These are phyloP conservation scores for Plutomurus gul DNA, from an alignment of 1,140 invertebrate genomes.

Conservation along the genomic window DNA sequence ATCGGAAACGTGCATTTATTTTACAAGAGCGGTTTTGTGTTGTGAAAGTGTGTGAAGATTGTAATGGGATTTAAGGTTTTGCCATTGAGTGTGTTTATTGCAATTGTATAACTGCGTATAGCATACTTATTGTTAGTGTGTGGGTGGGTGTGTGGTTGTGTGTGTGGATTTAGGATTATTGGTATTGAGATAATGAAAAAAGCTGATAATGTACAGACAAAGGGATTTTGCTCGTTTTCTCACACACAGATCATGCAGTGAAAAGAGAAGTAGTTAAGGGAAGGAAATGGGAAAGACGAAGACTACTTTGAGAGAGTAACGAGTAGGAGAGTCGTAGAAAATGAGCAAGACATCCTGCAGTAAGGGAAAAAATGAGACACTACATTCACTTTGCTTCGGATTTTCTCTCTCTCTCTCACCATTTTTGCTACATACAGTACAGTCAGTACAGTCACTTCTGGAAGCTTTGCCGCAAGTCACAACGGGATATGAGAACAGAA, in stretches of 20 bases:
- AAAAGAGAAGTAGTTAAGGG: constrained; percentile 22
- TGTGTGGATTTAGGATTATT: no score
- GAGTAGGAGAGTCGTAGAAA: constrained; percentile 4
- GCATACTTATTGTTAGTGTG: no score
- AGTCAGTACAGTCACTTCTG: no score
- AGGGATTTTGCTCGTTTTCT: constrained; percentile 4
- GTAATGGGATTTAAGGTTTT: no score
- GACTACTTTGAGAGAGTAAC: neutral
- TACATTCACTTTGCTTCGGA: neutral
- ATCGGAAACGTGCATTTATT: no score
- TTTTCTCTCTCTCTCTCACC: neutral
- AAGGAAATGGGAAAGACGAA: constrained; percentile 12
- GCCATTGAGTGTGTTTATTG: no score
- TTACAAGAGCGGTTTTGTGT: no score
- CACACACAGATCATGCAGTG: constrained; percentile 7
- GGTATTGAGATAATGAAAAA: constrained; percentile 21
- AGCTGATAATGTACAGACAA: constrained; percentile 18
- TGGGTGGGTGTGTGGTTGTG: no score
- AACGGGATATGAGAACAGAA: no score
- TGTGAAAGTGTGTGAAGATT: no score
- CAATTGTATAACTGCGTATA: no score
- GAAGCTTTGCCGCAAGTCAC: no score
- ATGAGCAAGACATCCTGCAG: constrained; percentile 6
- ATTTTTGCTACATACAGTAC: neutral
- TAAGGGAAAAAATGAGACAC: constrained; percentile 1